Evolutionary conservation across 2,888 invertebrate species (phyloP).

Genomic region (Torymus aiolomorphi): DNA sequence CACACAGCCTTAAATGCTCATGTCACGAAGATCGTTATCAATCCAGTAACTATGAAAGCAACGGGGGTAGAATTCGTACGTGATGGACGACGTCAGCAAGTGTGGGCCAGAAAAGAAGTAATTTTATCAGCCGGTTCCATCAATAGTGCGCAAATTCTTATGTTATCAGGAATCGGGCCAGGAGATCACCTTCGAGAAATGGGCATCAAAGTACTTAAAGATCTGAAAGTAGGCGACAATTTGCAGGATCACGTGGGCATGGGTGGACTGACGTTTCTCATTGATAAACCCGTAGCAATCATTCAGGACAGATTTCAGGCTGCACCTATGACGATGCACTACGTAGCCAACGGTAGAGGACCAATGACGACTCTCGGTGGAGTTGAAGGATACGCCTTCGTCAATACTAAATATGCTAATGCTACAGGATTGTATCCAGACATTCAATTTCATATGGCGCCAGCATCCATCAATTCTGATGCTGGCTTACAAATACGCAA

Average conservation of each 20-base stretch:
- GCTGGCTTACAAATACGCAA: conserved; percentile 85
- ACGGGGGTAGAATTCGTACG: conserved; percentile 88
- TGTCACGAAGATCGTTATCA: conserved; percentile 85
- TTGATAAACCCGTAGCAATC: conserved; percentile 90
- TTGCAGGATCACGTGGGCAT: conserved; percentile 93
- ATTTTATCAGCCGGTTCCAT: conserved; percentile 94
- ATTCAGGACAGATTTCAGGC: conserved; percentile 88
- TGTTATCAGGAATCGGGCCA: conserved; percentile 92
- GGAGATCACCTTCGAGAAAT: conserved; percentile 82
- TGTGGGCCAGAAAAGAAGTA: conserved; percentile 87
- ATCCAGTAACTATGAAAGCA: conserved; percentile 85
- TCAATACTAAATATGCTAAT: conserved; percentile 90
- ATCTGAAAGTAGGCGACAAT: conserved; percentile 87
- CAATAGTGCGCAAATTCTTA: conserved; percentile 92
- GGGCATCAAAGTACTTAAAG: conserved; percentile 85
- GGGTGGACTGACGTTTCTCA: conserved; percentile 87
- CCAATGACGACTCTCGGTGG: conserved; percentile 93
- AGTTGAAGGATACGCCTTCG: conserved; percentile 91
- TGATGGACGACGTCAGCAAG: conserved; percentile 83
- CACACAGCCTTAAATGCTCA: conserved; percentile 89
- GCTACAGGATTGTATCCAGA: conserved; percentile 88
- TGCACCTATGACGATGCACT: conserved; percentile 87
- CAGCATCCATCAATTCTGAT: conserved; percentile 90
- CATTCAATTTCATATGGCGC: conserved; percentile 94
- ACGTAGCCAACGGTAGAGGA: conserved; percentile 86